phyloP scores from a whole-genome alignment of 2,113 vertebrate genomes.

The Anolis sagrei region DNA sequence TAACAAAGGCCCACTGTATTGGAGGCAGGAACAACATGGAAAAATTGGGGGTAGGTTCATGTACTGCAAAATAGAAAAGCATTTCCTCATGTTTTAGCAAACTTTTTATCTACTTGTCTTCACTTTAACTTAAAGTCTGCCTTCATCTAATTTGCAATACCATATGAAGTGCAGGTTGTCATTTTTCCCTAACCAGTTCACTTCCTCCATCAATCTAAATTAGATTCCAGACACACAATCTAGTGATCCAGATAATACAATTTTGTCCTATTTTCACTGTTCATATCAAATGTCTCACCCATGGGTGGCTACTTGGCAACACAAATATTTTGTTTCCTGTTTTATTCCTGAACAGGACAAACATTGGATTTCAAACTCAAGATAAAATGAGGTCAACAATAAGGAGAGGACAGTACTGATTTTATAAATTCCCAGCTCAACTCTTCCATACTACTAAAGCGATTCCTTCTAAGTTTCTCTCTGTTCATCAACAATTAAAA shows the following conservation, averaged over 20 bases:
- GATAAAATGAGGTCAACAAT: neutral
- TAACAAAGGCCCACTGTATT: no score
- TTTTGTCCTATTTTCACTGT: neutral
- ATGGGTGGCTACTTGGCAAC: neutral
- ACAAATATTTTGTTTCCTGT: neutral
- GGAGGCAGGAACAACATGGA: neutral
- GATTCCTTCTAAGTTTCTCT: neutral
- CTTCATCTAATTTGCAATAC: neutral
- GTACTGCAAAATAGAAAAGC: no score
- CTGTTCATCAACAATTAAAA: neutral
- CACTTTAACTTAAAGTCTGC: no score
- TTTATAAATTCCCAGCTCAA: neutral
- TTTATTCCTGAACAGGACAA: neutral
- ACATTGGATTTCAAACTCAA: neutral
- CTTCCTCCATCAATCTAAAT: neutral
- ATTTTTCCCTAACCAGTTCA: neutral
- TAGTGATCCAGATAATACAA: neutral
- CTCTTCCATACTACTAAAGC: neutral
- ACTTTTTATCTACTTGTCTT: no score
- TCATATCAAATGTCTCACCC: neutral
- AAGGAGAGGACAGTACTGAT: neutral
- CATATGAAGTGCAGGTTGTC: neutral
- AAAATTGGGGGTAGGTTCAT: neutral
- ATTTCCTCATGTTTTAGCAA: no score
- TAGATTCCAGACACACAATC: neutral